Evolutionary conservation across 2,888 invertebrate species (phyloP).

Genomic region (Lasioglossum calceatum): DNA sequence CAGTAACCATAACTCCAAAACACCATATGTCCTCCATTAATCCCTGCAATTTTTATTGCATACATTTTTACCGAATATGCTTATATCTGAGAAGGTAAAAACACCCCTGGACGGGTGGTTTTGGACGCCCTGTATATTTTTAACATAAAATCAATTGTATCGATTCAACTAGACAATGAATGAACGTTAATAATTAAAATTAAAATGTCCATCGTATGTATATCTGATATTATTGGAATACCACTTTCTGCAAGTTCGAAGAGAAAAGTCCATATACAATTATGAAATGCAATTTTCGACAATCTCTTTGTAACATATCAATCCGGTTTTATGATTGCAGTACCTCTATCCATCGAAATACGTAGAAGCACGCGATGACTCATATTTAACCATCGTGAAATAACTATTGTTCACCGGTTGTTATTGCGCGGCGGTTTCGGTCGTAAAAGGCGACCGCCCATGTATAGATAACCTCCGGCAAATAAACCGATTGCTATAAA

Average conservation of each 20-base stretch:
- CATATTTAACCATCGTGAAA: background rate
- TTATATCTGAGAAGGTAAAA: too few species aligned
- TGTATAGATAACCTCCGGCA: background rate
- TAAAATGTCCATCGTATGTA: background rate
- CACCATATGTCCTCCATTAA: too few species aligned
- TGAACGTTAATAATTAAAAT: background rate
- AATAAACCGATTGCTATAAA: background rate
- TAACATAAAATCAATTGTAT: background rate
- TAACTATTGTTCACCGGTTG: background rate
- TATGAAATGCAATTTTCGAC: background rate
- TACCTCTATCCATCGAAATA: background rate
- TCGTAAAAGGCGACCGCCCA: background rate
- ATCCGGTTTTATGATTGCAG: background rate
- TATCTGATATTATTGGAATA: background rate
- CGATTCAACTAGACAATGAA: background rate
- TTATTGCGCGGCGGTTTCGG: background rate
- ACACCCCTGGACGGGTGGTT: too few species aligned
- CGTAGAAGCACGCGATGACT: background rate
- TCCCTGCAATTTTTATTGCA: too few species aligned
- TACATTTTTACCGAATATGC: too few species aligned
- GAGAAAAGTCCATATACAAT: background rate
- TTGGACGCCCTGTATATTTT: too few species aligned
- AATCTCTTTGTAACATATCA: background rate
- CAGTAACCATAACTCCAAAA: too few species aligned
- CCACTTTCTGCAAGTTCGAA: background rate